These are phyloP conservation scores for Mustela lutreola DNA, from an alignment of 2,113 vertebrate genomes.

Conservation along the genomic window DNA sequence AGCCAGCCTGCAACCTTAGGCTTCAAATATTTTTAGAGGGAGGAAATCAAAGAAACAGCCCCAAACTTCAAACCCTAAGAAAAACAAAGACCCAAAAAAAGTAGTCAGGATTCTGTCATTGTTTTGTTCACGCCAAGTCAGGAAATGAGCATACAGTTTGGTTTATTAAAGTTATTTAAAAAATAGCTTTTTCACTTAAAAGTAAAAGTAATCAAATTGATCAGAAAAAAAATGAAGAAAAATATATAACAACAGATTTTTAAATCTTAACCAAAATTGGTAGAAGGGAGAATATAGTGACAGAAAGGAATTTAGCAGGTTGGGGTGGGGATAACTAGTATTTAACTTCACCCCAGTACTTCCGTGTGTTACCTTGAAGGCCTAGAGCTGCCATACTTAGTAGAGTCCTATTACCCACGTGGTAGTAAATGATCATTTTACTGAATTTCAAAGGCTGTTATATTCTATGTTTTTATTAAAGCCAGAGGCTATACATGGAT, in stretches of 20 bases:
- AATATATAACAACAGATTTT: not conserved
- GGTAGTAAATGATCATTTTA: not conserved
- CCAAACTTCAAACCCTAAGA: constrained; percentile 22
- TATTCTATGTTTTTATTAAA: not conserved
- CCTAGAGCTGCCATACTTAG: not conserved
- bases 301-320: not conserved
- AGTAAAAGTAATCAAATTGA: not conserved
- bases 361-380: fast-evolving
- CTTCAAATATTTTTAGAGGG: not conserved
- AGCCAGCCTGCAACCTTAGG: not conserved
- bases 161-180: constrained; percentile 30
- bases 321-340: not conserved
- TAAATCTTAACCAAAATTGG: not conserved
- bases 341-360: not conserved
- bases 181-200: constrained; percentile 31
- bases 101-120: constrained; percentile 21
- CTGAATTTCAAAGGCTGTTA: not conserved
- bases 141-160: not conserved
- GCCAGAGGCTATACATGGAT: not conserved
- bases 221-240: not conserved
- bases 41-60: constrained; percentile 49
- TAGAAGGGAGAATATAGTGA: not conserved
- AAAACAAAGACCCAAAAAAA: constrained; percentile 62
- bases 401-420: fast-evolving
- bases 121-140: not conserved